Evolutionary conservation across 2,797 vertebrate species (phyloP).

Genomic region (Periparus ater): DNA sequence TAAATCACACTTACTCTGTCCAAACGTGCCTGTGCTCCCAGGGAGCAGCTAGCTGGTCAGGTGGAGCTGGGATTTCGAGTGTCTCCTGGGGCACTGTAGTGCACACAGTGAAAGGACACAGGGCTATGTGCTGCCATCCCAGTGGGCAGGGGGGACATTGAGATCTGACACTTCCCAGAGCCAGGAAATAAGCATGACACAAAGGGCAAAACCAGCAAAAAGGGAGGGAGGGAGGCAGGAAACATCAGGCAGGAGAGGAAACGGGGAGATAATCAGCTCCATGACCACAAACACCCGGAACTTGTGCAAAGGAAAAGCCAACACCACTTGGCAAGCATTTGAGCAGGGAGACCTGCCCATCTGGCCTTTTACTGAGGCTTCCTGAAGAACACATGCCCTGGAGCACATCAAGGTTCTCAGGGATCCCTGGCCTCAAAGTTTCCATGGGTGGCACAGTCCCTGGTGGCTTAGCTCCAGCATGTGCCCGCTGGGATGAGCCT

Average conservation of each 20-base stretch:
- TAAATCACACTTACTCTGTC: not conserved
- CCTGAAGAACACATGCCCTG: not conserved
- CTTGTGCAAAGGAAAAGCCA: not conserved
- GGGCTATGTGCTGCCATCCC: not conserved
- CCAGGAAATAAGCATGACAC: constrained; percentile 6
- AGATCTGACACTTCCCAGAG: not conserved
- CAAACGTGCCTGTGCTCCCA: not conserved
- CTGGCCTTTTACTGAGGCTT: not conserved
- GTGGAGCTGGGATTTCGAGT: not conserved
- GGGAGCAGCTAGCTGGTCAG: not conserved
- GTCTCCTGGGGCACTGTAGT: not conserved
- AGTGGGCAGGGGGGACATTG: not conserved
- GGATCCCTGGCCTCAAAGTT: not conserved
- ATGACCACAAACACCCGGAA: constrained; percentile 17
- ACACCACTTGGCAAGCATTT: not conserved
- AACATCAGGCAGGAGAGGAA: constrained; percentile 54
- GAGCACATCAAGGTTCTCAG: not conserved
- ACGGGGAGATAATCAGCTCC: not conserved
- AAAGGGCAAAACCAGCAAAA: not conserved
- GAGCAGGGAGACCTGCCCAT: not conserved
- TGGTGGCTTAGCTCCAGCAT: not conserved
- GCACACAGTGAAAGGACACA: not conserved
- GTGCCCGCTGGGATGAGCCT: not conserved
- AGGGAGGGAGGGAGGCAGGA: constrained; percentile 8
- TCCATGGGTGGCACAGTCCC: rapidly evolving